These are phyloP conservation scores for Steinernema feltiae DNA, from an alignment of 1,140 invertebrate genomes.

Conservation along the genomic window DNA sequence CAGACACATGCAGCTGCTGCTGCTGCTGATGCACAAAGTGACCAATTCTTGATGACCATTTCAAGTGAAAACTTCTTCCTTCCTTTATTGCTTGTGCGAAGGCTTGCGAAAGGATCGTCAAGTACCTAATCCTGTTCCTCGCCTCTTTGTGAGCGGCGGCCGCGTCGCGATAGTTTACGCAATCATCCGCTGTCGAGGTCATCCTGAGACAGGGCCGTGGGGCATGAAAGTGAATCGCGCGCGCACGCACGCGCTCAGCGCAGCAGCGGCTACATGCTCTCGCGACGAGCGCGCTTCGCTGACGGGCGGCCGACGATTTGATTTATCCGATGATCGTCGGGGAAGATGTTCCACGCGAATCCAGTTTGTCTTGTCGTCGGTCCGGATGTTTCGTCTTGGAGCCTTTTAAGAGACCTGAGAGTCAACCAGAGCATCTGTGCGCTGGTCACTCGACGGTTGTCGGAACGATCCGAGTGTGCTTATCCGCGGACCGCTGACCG, in stretches of 20 bases:
- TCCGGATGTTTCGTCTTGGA: conserved; percentile 8
- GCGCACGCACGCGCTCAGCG: background rate
- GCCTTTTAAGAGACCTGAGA: conserved; percentile 6
- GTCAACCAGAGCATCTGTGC: conserved; percentile 4
- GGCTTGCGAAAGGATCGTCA: background rate
- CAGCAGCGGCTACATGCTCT: background rate
- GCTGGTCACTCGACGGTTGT: conserved; percentile 10
- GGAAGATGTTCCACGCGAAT: conserved; percentile 15
- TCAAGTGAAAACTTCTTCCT: no score
- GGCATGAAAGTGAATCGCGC: conserved; percentile 12
- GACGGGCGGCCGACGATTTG: conserved; percentile 4
- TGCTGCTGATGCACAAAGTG: background rate
- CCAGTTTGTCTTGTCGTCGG: conserved; percentile 14
- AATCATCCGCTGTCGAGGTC: conserved; percentile 1
- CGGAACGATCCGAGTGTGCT: conserved; percentile 1
- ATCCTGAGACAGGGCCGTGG: background rate
- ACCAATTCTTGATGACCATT: no score
- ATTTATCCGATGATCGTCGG: conserved; percentile 12
- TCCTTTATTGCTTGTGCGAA: background rate
- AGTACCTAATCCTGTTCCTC: background rate
- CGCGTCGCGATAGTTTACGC: background rate
- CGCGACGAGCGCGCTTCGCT: background rate
- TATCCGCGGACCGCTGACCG: background rate
- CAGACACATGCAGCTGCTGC: no score
- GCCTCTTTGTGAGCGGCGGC: background rate